Conservation (phyloP, 2,113 vertebrate species). For the Bombycilla garrulus region DNA sequence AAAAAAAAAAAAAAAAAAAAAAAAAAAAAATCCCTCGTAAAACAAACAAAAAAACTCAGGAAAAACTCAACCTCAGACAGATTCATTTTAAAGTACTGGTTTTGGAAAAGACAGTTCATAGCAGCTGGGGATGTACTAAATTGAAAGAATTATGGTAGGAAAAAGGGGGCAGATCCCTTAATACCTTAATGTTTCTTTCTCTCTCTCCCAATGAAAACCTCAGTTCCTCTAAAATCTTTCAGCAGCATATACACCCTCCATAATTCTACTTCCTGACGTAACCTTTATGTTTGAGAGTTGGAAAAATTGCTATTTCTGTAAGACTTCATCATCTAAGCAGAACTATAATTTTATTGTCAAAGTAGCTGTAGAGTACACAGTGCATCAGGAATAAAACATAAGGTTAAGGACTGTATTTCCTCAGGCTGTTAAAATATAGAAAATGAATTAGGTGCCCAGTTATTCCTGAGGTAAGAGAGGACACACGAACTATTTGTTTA, state of each 20-base stretch:
- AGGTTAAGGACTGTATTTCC: slow-evolving; percentile 6
- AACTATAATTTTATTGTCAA: slow-evolving; percentile 37
- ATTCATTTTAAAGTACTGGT: not conserved
- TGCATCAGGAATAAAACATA: slow-evolving; percentile 8
- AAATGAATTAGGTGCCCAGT: not conserved
- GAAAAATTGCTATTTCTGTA: slow-evolving; percentile 27
- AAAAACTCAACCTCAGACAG: rapidly evolving
- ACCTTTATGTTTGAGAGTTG: not conserved
- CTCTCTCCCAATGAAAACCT: not conserved
- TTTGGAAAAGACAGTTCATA: not conserved
- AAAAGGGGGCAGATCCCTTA: not conserved
- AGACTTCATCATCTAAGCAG: slow-evolving; percentile 5
- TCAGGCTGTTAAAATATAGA: not conserved
- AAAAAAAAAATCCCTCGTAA: not conserved
- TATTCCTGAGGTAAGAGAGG: not conserved
- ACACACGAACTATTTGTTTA: not conserved
- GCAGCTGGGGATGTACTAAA: not conserved
- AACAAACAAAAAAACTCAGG: not conserved
- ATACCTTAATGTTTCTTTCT: not conserved
- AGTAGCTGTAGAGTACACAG: not conserved
- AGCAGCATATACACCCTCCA: not conserved
- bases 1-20: too few relatives aligned
- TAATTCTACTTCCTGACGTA: not conserved
- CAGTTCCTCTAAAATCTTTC: not conserved
- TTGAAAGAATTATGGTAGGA: not conserved